Percentiles rank a stretch among this genome's conserved stretches.
phyloP scores from a whole-genome alignment of 2,113 vertebrate species.

The Bathybates hornii region DNA sequence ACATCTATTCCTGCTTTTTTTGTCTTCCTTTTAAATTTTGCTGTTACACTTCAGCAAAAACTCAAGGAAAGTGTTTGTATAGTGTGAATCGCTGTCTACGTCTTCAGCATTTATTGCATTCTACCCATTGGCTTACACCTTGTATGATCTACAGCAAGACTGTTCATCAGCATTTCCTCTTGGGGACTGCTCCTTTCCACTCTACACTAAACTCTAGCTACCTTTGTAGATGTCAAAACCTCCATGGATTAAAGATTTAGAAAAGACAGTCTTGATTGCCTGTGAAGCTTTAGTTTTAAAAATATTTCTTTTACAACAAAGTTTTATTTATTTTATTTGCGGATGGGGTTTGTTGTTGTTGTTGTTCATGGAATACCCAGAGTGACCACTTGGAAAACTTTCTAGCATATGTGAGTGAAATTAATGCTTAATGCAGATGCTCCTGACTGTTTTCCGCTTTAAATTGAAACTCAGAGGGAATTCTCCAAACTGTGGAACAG shows the following conservation, averaged over 20 bases:
- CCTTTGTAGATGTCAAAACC: background rate
- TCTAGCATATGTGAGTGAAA: background rate
- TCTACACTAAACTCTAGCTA: background rate
- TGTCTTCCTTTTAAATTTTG: background rate
- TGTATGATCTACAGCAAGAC: background rate
- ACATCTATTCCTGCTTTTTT: background rate
- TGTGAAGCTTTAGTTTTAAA: background rate
- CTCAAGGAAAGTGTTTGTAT: background rate
- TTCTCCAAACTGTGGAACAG: background rate
- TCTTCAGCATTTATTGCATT: background rate
- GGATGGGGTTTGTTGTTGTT: background rate
- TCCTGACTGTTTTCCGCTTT: rapidly evolving
- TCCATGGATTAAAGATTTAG: background rate
- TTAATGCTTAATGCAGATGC: background rate
- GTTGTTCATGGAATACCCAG: background rate
- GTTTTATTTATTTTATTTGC: background rate
- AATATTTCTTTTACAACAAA: background rate
- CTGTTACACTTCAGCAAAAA: background rate
- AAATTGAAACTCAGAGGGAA: background rate
- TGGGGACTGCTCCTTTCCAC: background rate
- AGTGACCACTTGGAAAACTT: background rate
- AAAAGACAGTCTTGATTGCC: background rate
- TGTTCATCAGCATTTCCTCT: background rate
- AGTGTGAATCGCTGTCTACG: background rate
- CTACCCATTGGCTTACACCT: background rate